These are phyloP conservation scores for Arrhamphus sclerolepis DNA, from an alignment of 2,797 vertebrate genomes.

Conservation along the genomic window DNA sequence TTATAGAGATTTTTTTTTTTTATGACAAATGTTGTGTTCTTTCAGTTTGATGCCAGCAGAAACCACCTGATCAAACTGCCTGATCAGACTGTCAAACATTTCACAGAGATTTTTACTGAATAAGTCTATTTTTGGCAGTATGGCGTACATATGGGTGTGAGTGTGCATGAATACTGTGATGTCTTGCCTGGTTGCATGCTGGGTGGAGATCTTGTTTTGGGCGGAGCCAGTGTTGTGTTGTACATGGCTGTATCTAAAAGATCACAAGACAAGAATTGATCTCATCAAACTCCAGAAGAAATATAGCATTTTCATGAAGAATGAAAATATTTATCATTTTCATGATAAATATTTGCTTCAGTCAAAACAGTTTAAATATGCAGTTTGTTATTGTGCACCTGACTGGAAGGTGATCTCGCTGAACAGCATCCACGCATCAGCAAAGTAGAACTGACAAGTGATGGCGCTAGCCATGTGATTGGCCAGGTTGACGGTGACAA, in stretches of 20 bases:
- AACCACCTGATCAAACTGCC: background rate
- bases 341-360: no score
- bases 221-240: constrained; percentile 87
- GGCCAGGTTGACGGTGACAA: constrained; percentile 89
- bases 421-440: constrained; percentile 97
- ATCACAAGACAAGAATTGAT: constrained; percentile 7
- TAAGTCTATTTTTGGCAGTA: no score
- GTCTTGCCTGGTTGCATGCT: constrained; percentile 76
- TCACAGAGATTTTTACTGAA: no score
- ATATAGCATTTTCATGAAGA: no score
- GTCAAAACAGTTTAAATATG: background rate
- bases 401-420: constrained; percentile 99
- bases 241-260: constrained; percentile 94
- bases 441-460: constrained; percentile 96
- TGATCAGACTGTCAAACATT: no score
- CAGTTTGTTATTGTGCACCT: constrained; percentile 74
- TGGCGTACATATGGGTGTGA: no score
- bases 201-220: constrained; percentile 78
- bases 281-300: background rate
- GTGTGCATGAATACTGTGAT: constrained; percentile 1
- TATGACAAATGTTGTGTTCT: no score
- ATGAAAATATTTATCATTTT: no score
- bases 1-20: no score
- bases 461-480: constrained; percentile 97
- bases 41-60: no score